Percentiles rank a stretch among this genome's conserved stretches.
Evolutionary conservation across 2,888 invertebrate genomes (phyloP).

Genomic region (Ommatoiulus sabulosus): DNA sequence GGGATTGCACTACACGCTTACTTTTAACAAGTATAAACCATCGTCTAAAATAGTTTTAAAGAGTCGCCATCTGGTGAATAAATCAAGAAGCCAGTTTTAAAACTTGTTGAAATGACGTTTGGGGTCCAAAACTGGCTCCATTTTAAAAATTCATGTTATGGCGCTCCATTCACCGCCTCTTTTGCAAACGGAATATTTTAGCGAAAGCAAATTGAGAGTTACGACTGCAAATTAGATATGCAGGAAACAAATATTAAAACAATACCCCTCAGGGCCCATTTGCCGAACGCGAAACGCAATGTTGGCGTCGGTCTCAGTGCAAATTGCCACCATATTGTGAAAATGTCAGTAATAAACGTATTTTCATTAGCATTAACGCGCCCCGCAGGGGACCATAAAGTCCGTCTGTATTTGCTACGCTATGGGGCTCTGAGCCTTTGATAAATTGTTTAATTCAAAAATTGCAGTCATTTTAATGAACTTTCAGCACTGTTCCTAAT

Average conservation of each 20-base stretch:
- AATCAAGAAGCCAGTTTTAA: not conserved
- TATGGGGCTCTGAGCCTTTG: not conserved
- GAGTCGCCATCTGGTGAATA: no score
- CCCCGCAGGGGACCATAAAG: conserved; percentile 4
- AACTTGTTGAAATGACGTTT: not conserved
- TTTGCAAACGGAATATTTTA: not conserved
- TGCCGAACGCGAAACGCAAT: not conserved
- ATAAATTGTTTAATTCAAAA: not conserved
- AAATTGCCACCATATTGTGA: conserved; percentile 12
- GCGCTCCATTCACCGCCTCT: not conserved
- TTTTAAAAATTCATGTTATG: not conserved
- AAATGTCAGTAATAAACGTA: conserved; percentile 14
- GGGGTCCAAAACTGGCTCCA: no score
- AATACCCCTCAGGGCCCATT: not conserved
- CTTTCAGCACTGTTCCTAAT: not conserved
- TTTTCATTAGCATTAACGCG: conserved; percentile 34
- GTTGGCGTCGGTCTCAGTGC: conserved; percentile 11
- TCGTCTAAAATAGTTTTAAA: no score
- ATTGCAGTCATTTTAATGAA: not conserved
- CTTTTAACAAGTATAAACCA: no score
- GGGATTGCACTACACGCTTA: no score
- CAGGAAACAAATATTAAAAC: not conserved
- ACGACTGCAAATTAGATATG: not conserved
- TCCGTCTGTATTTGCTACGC: not conserved
- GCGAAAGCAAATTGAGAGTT: not conserved